phyloP scores from a whole-genome alignment of 2,888 invertebrate species.

The Seira sanloemensis region DNA sequence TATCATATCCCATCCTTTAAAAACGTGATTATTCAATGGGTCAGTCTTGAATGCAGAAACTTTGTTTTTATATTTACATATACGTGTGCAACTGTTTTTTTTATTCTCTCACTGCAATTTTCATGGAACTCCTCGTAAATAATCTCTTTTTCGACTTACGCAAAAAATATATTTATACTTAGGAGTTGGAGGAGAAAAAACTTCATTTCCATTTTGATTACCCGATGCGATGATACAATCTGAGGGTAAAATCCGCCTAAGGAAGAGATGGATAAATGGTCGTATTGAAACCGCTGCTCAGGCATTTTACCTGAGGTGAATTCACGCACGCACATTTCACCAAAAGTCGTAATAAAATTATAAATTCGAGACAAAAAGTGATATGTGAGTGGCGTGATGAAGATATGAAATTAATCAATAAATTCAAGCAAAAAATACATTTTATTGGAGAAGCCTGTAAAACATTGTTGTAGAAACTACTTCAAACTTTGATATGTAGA shows the following conservation, averaged over 20 bases:
- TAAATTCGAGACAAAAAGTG: background rate
- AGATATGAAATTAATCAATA: conserved; percentile 4
- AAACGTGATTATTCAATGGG: background rate
- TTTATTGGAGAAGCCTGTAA: no score
- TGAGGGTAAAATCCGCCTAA: background rate
- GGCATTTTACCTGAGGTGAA: background rate
- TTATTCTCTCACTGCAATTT: background rate
- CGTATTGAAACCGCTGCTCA: no score
- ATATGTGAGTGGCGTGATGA: background rate
- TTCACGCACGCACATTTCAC: background rate
- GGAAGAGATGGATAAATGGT: background rate
- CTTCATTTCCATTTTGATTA: background rate
- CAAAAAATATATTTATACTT: no score
- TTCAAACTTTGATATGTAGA: no score
- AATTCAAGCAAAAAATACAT: no score
- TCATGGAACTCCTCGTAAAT: background rate
- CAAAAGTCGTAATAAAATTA: background rate
- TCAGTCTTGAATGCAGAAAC: no score
- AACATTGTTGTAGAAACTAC: no score
- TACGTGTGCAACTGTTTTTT: no score
- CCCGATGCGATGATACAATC: background rate
- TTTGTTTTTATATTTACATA: no score
- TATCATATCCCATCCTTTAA: background rate
- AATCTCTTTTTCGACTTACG: background rate
- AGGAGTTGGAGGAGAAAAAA: no score